Base-by-base conservation (phyloP, 1,140 invertebrate genomes). In the Ceratina japonica region DNA sequence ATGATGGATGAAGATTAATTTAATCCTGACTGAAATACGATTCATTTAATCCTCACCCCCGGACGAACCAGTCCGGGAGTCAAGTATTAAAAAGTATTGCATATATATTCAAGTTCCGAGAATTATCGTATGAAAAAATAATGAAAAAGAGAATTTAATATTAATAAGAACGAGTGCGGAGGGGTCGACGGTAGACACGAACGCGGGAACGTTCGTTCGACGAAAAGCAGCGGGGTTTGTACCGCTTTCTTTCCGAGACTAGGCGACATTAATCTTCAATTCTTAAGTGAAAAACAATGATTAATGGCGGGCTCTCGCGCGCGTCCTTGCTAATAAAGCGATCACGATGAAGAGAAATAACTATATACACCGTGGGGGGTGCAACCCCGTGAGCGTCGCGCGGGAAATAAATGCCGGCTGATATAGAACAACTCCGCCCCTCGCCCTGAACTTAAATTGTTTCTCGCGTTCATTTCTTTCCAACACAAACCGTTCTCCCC, bases 341-440 rank as follows among this genome's bases (percentile, higher is more conserved):
- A 74, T 84, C 82, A 79, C 66, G 81, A 84, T 83, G 66, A 84
- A 83, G 82, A 84, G 75, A 84, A 84, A 84, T 84, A 84, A 83
- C 81, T 71, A 24, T 44, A n/a, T 51, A 69, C 71, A 63, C 68
- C 49, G 13, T 49, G 58, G 71, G 49, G 75, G 68, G 75, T 72
- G 69, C 75, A 56, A 37, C 68, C 24, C 58, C 16, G n/a, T 20
- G 18, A 27, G 49, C 8, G 5, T 2, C 27, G 56, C 37, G 37
- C 37, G 18, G 24, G 24, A 61, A 51, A 51, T 71, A 78, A 78
- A 72, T 63, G 75, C 59, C 12, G 37, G 31, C 58, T 71, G 75
- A 77, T 77, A 63, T 31, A 52, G 49, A 72, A 18, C 4, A 62
- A 63, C 49, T 24, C 27, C 68, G 24, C 49, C 49, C 49, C 58